These are phyloP conservation scores for Calliphora vomitoria DNA, from an alignment of 2,888 invertebrate genomes.

Conservation along the genomic window DNA sequence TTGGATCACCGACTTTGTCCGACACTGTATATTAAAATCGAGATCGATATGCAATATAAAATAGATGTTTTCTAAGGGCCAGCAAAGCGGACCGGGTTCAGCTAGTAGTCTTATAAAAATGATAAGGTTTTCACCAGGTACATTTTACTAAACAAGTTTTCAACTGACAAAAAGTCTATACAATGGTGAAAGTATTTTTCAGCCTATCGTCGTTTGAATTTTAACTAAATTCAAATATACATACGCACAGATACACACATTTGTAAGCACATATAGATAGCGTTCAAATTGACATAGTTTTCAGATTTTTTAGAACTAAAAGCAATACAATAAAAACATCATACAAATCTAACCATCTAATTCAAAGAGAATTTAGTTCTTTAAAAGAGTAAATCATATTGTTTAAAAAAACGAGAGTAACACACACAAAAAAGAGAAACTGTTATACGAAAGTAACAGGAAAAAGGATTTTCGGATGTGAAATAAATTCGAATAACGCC, in stretches of 20 bases:
- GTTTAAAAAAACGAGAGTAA: background rate
- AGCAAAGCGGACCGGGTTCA: no score
- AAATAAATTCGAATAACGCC: conserved; percentile 45
- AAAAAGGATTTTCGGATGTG: conserved; percentile 38
- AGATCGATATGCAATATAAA: no score
- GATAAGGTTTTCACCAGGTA: no score
- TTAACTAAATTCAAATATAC: conserved; percentile 15
- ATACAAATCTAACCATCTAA: conserved; percentile 36
- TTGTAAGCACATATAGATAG: conserved; percentile 23
- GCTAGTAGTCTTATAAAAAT: no score
- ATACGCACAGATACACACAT: conserved; percentile 27
- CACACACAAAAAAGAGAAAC: conserved; percentile 30
- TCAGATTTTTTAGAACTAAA: conserved; percentile 56
- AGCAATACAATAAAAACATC: conserved; percentile 43
- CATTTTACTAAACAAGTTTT: no score
- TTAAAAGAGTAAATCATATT: conserved; percentile 10
- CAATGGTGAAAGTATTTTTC: background rate
- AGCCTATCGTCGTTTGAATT: background rate
- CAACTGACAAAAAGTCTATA: no score
- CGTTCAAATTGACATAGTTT: conserved; percentile 73
- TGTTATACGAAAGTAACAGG: conserved; percentile 61
- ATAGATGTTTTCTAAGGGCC: no score
- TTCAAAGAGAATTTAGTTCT: conserved; percentile 14
- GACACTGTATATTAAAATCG: no score
- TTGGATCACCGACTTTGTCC: no score